Percentiles rank a stretch among this genome's conserved stretches.
Conservation (phyloP, 2,113 vertebrate species). For the Dryoscopus gambensis region DNA sequence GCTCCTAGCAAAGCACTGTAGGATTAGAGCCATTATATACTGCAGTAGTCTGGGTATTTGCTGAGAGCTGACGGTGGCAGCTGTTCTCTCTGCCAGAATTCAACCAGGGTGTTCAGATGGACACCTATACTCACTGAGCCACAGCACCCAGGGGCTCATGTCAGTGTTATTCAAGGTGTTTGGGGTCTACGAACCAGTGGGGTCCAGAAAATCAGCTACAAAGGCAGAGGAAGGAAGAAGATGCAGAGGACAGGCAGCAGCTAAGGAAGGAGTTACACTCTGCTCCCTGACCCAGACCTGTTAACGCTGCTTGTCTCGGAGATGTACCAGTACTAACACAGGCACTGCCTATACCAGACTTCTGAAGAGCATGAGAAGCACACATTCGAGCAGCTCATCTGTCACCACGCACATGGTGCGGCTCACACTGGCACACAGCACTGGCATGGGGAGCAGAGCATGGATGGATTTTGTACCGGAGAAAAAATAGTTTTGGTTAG, state of each 20-base stretch:
- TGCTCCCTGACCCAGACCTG: neutral
- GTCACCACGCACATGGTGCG: neutral
- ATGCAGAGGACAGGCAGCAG: neutral
- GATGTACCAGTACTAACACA: neutral
- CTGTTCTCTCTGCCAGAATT: neutral
- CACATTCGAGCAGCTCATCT: neutral
- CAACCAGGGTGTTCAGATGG: neutral
- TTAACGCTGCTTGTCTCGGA: neutral
- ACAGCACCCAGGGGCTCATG: neutral
- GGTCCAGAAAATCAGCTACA: neutral
- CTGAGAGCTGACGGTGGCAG: neutral
- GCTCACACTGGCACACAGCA: neutral
- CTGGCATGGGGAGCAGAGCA: neutral
- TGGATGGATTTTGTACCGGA: neutral
- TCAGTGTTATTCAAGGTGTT: neutral
- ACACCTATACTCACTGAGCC: neutral
- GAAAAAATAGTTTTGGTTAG: neutral
- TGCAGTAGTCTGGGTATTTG: neutral
- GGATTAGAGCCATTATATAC: neutral
- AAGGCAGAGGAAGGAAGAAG: neutral
- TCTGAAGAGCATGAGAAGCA: neutral
- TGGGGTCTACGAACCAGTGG: neutral
- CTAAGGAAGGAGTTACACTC: neutral
- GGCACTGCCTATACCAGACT: neutral
- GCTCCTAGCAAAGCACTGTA: neutral